Evolutionary conservation across 2,797 vertebrate species (phyloP), one percentile per base, ranked within the genome.

Genomic region (Serranus cabrilla): DNA sequence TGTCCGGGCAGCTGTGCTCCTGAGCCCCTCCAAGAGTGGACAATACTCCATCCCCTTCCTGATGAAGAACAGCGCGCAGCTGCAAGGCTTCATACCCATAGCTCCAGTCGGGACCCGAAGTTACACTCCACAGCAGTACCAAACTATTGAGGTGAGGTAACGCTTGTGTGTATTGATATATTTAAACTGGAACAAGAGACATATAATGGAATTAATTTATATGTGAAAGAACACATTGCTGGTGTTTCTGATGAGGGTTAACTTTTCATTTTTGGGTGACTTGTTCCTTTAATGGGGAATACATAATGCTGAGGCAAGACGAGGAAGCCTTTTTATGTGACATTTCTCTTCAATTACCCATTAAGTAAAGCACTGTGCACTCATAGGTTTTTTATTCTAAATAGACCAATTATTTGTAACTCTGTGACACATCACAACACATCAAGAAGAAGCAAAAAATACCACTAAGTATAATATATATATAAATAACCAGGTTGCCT

Each of bases 11-110:
- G 93, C 96, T 0, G 96, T 99, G 71, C 89, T 99, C 2, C 55
- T 99, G 87, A 98, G 97, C 88, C 98, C 98, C 0, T 99, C 98
- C 0, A 96, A 98, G 96, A 99, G 98, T 0, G 98, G 98, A 40
- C 96, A 92, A 78, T 99, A 98, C 71, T 94, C 97, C 45, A 85
- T 99, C 80, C 98, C 98, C 2, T 97, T 98, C 85, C 95, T 99
- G 56, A 92, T 99, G 91, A 94, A 87, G 17, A 92, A 92, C 17
- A 94, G 93, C 0, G 90, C 87, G 31, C 94, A 76, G 79, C 93
- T 99, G 8, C 93, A 86, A 0, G 98, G 96, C 80, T 99, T 98
- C 0, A 91, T 99, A 64, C 93, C 98, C 34, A 93, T 99, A 0
- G 97, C 98, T 0, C 98, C 98, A 0, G 95, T 97, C 6, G 96